Conservation (phyloP, 2,888 invertebrate species). For the Patella caerulea region DNA sequence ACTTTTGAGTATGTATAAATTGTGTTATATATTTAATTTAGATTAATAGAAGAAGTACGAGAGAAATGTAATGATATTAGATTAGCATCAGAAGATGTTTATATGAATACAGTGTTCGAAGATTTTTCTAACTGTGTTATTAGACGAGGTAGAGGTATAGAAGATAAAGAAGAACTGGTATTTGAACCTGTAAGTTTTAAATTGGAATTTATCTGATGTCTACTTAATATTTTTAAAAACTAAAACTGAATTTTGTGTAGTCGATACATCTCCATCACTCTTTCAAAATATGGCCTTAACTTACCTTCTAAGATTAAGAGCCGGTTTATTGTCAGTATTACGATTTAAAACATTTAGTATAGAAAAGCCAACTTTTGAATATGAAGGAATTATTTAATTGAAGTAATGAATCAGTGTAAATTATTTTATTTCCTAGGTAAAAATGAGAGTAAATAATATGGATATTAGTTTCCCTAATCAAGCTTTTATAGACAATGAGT, state of each 20-base stretch:
- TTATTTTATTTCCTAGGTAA: slow-evolving; percentile 64
- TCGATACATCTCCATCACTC: too few relatives aligned
- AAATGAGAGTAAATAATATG: slow-evolving; percentile 86
- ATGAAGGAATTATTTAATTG: slow-evolving; percentile 74
- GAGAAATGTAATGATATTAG: slow-evolving; percentile 82
- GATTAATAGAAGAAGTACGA: slow-evolving; percentile 92
- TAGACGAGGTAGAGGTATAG: slow-evolving; percentile 77
- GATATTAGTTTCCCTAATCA: slow-evolving; percentile 89
- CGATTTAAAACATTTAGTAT: slow-evolving; percentile 43
- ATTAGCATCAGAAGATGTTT: slow-evolving; percentile 90
- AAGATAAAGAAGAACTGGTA: slow-evolving; percentile 74
- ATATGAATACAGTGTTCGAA: slow-evolving; percentile 90
- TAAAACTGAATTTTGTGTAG: too few relatives aligned
- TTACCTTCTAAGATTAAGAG: too few relatives aligned
- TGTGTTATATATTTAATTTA: slow-evolving; percentile 41
- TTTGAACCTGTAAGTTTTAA: slow-evolving; percentile 80
- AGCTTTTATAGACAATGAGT: slow-evolving; percentile 91
- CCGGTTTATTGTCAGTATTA: too few relatives aligned
- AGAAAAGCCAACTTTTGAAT: slow-evolving; percentile 78
- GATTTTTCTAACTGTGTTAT: slow-evolving; percentile 84
- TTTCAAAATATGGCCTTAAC: too few relatives aligned
- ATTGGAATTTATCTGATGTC: not conserved
- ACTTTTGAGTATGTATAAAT: too few relatives aligned
- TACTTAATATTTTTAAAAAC: too few relatives aligned
- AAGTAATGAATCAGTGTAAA: not conserved